phyloP scores from a whole-genome alignment of 2,888 invertebrate genomes.

The Nebria brevicollis region DNA sequence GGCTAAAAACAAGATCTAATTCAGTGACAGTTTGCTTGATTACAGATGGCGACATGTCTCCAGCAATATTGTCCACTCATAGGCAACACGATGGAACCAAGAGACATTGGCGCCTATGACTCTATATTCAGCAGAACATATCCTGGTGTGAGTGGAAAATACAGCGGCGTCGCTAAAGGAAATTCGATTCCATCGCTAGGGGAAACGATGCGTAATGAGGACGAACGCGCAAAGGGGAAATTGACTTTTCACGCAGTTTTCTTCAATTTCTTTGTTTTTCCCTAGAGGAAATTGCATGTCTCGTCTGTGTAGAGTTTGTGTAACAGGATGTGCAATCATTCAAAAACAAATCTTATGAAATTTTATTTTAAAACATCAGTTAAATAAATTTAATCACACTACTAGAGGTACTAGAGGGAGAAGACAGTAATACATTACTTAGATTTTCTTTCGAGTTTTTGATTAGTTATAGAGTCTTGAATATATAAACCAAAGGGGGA shows the following conservation, averaged over 20 bases:
- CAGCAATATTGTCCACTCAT: not conserved
- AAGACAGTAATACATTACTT: too few species aligned
- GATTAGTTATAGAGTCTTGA: too few species aligned
- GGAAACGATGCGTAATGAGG: slow-evolving; percentile 6
- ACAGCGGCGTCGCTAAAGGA: slow-evolving; percentile 15
- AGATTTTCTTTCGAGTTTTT: too few species aligned
- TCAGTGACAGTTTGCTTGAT: not conserved
- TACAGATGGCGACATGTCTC: slow-evolving; percentile 1
- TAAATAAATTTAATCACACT: not conserved
- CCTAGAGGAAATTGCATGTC: not conserved
- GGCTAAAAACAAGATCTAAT: not conserved
- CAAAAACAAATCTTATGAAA: not conserved
- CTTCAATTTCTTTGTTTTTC: slow-evolving; percentile 3
- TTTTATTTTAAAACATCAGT: not conserved
- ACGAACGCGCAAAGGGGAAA: slow-evolving; percentile 11
- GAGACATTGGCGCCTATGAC: not conserved
- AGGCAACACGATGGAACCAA: not conserved
- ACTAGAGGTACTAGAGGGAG: not conserved
- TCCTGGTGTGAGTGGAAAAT: not conserved
- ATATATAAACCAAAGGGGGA: not conserved
- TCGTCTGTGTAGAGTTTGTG: not conserved
- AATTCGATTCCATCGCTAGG: slow-evolving; percentile 3
- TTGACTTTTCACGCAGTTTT: slow-evolving; percentile 15
- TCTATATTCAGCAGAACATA: not conserved
- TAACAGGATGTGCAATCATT: not conserved